Conservation (phyloP, 2,113 vertebrate genomes). For the Smithornis capensis region DNA sequence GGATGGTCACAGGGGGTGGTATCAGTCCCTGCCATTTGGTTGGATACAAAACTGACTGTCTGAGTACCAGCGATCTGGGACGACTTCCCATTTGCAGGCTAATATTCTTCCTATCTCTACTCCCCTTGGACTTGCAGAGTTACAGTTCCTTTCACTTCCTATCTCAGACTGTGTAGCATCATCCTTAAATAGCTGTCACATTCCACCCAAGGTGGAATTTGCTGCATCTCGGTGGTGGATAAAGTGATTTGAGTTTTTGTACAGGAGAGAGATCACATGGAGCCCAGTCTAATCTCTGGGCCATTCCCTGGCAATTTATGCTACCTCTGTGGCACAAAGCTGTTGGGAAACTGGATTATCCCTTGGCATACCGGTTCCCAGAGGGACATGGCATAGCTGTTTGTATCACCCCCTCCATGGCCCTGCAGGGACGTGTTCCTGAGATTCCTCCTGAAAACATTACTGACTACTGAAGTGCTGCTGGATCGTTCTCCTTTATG, state of each 20-base stretch:
- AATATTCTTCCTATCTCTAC: neutral
- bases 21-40: neutral
- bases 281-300: neutral
- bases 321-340: neutral
- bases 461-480: neutral
- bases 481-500: neutral
- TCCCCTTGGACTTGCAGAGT: neutral
- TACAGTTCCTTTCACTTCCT: neutral
- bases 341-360: neutral
- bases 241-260: neutral
- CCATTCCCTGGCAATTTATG: neutral
- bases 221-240: neutral
- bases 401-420: neutral
- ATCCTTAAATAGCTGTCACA: neutral
- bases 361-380: neutral
- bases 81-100: neutral
- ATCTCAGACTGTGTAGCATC: neutral
- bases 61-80: neutral
- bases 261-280: neutral
- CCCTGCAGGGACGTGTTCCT: neutral
- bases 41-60: neutral
- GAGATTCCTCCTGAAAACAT: neutral
- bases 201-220: neutral
- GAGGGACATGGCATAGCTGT: neutral
- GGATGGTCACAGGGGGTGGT: neutral